These are phyloP conservation scores for Hucho hucho DNA, from an alignment of 2,113 vertebrate species.

Conservation along the genomic window DNA sequence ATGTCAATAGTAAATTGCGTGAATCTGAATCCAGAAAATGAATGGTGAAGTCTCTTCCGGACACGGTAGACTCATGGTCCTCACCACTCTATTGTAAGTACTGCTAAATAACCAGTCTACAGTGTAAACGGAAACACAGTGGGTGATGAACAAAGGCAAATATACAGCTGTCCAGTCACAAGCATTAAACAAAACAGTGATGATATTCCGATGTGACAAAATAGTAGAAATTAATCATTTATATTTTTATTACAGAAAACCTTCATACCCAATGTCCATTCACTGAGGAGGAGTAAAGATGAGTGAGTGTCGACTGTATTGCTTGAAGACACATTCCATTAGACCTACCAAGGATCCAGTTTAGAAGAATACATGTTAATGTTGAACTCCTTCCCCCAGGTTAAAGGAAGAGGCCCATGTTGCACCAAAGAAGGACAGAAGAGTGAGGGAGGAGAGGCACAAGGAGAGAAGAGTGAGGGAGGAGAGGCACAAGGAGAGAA, in stretches of 20 bases:
- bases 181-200: background rate
- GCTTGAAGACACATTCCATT: background rate
- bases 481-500: too few relatives aligned
- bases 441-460: slow-evolving; percentile 59
- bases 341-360: background rate
- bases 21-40: too few relatives aligned
- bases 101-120: too few relatives aligned
- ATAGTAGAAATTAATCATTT: background rate
- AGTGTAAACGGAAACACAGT: too few relatives aligned
- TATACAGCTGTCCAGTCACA: background rate
- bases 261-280: slow-evolving; percentile 73
- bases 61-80: too few relatives aligned
- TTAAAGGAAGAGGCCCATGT: slow-evolving; percentile 51
- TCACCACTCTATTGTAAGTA: too few relatives aligned
- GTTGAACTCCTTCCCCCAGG: slow-evolving; percentile 31
- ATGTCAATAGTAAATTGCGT: too few relatives aligned
- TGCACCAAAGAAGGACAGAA: slow-evolving; percentile 62
- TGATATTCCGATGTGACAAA: background rate
- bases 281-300: slow-evolving; percentile 73
- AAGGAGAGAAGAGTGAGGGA: slow-evolving; percentile 61
- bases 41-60: too few relatives aligned
- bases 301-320: slow-evolving; percentile 63
- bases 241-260: slow-evolving; percentile 60
- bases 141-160: too few relatives aligned
- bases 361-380: background rate